These are phyloP conservation scores for Halictus rubicundus DNA, from an alignment of 1,140 invertebrate species.

Conservation along the genomic window DNA sequence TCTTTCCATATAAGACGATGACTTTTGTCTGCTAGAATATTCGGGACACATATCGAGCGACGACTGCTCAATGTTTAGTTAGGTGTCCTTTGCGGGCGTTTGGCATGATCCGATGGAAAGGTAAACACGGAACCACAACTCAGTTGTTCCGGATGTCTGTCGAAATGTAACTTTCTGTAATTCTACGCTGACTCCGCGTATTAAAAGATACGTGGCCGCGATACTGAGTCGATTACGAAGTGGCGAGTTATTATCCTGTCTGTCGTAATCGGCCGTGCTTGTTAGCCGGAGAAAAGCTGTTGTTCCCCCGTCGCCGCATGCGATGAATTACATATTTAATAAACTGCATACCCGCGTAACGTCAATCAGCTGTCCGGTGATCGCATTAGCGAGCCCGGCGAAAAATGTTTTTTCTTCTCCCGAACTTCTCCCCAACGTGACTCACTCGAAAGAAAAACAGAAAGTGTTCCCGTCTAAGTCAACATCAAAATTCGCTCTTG, in stretches of 20 bases:
- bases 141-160: slow-evolving; percentile 32
- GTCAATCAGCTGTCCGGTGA: slow-evolving; percentile 15
- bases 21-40: too few species aligned
- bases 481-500: too few species aligned
- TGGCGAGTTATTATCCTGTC: slow-evolving; percentile 35
- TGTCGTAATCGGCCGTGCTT: slow-evolving; percentile 36
- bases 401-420: neutral
- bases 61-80: too few species aligned
- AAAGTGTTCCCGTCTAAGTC: too few species aligned
- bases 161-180: slow-evolving; percentile 26
- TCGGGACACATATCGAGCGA: too few species aligned
- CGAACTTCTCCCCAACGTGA: neutral
- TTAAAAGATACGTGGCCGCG: slow-evolving; percentile 3
- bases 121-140: neutral
- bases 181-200: neutral
- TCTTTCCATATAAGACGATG: too few species aligned
- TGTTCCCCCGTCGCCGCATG: neutral
- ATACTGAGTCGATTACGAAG: slow-evolving; percentile 22
- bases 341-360: slow-evolving; percentile 14
- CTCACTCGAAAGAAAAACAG: neutral
- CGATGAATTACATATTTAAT: slow-evolving; percentile 24
- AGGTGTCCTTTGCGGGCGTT: too few species aligned
- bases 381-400: neutral
- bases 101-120: neutral
- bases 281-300: slow-evolving; percentile 17